These are phyloP conservation scores for Alectoris magna DNA, from an alignment of 2,797 vertebrate species.

Conservation along the genomic window DNA sequence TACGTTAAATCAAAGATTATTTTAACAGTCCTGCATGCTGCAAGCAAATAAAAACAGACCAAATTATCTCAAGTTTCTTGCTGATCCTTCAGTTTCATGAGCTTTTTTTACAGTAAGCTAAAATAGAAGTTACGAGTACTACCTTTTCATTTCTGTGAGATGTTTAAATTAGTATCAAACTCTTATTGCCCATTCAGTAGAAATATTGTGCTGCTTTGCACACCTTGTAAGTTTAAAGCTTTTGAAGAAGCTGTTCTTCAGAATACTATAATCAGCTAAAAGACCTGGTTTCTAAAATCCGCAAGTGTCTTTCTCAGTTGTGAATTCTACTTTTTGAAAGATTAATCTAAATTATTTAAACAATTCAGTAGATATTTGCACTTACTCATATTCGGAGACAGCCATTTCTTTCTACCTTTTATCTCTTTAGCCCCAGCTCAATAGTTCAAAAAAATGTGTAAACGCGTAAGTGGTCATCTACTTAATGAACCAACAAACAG, in stretches of 20 bases:
- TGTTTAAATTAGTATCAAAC: constrained; percentile 22
- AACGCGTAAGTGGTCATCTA: not conserved
- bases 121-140: constrained; percentile 48
- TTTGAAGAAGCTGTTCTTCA: constrained; percentile 46
- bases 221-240: constrained; percentile 30
- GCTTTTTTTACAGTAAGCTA: not conserved
- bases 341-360: not conserved
- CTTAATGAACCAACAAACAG: not conserved
- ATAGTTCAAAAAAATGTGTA: not conserved
- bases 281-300: constrained; percentile 16
- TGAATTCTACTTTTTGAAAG: not conserved
- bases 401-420: not conserved
- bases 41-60: constrained; percentile 45
- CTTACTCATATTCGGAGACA: not conserved
- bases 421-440: not conserved
- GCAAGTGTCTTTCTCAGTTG: not conserved
- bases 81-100: constrained; percentile 56
- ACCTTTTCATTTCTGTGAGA: constrained; percentile 33
- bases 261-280: constrained; percentile 20
- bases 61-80: constrained; percentile 50
- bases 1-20: constrained; percentile 52
- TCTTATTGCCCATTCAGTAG: constrained; percentile 60
- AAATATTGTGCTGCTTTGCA: constrained; percentile 41
- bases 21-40: not conserved
- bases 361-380: not conserved